Evolutionary conservation across 2,797 vertebrate species (phyloP).

Genomic region (Acanthiza pusilla): DNA sequence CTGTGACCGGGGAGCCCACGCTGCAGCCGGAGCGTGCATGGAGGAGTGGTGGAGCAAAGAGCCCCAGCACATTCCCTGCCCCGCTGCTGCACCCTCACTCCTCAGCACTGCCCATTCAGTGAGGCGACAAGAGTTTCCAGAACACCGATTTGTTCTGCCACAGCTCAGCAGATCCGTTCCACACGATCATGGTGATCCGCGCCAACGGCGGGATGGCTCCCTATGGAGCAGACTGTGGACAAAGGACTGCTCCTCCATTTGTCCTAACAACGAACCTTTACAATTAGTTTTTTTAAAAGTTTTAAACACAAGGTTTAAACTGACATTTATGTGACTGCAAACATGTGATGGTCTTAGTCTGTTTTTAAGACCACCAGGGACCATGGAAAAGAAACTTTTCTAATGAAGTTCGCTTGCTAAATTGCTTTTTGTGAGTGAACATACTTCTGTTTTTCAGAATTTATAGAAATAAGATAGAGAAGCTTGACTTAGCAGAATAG

Average conservation of each 20-base stretch:
- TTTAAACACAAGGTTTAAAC: background rate
- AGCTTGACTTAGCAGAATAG: slow-evolving; percentile 7
- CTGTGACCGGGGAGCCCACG: rapidly evolving
- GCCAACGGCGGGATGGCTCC: rapidly evolving
- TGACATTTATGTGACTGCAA: background rate
- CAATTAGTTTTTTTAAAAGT: background rate
- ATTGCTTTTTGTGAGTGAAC: background rate
- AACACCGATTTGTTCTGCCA: background rate
- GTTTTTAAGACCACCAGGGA: background rate
- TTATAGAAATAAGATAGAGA: background rate
- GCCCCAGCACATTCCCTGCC: rapidly evolving
- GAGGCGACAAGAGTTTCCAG: background rate
- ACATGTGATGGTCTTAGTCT: background rate
- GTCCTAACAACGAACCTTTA: background rate
- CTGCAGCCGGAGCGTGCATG: rapidly evolving
- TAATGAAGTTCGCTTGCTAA: background rate
- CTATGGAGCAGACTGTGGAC: rapidly evolving
- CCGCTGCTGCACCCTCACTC: background rate
- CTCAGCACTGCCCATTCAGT: rapidly evolving
- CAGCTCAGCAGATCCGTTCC: background rate
- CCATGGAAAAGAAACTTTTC: background rate
- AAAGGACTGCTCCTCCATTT: background rate
- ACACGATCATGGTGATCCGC: rapidly evolving
- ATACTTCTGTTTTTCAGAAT: background rate
- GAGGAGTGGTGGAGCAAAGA: background rate